Percentiles rank a stretch among this genome's conserved stretches.
phyloP scores from a whole-genome alignment of 2,888 invertebrate species.

The Harmothoe impar region DNA sequence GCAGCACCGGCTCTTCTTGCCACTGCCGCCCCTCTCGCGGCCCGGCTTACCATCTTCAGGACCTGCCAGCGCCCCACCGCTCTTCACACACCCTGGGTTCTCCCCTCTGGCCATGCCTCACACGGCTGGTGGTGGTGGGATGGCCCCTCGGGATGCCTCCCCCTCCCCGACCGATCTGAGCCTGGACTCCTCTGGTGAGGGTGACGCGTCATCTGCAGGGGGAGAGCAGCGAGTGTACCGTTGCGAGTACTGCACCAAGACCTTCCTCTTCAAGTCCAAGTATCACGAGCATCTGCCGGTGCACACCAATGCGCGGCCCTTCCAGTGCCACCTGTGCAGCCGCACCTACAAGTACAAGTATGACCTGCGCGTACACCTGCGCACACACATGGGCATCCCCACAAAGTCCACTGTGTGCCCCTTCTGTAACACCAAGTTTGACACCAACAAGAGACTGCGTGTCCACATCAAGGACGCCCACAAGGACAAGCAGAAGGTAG shows the following conservation, averaged over 20 bases:
- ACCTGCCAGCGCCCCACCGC: constrained; percentile 38
- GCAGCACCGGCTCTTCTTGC: constrained; percentile 18
- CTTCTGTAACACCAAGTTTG: constrained; percentile 72
- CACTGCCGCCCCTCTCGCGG: neutral
- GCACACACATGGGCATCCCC: constrained; percentile 74
- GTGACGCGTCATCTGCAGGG: constrained; percentile 40
- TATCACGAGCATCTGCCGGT: constrained; percentile 74
- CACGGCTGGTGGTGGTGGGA: neutral
- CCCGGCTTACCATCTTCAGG: neutral
- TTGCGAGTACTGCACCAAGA: constrained; percentile 72
- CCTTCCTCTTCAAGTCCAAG: constrained; percentile 74
- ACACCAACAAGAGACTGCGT: constrained; percentile 72
- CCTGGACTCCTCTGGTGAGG: constrained; percentile 57
- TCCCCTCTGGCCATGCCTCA: neutral
- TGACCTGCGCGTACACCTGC: constrained; percentile 73
- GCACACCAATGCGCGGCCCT: constrained; percentile 74
- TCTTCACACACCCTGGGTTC: constrained; percentile 23
- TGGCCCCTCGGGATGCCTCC: constrained; percentile 40
- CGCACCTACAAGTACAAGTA: constrained; percentile 75
- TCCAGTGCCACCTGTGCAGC: constrained; percentile 73
- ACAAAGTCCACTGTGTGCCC: constrained; percentile 75
- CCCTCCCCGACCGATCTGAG: constrained; percentile 47
- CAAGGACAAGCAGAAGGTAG: constrained; percentile 70
- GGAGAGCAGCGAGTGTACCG: constrained; percentile 70
- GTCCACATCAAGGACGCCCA: constrained; percentile 71